Conservation (phyloP, 1,140 invertebrate genomes). For the Andricus grossulariae region DNA sequence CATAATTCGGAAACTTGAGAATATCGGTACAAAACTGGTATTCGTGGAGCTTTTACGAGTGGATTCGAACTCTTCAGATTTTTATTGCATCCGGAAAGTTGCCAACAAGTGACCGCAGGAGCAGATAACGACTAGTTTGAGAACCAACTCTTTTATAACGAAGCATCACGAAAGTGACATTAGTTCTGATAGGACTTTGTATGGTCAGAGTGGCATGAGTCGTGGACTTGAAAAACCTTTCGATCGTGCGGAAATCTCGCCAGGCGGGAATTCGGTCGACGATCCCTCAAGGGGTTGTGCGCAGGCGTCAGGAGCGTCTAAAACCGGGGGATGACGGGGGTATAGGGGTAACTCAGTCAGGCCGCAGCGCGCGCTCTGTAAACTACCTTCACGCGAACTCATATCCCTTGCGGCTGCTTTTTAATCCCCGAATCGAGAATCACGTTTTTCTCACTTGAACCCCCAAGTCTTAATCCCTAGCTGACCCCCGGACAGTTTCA, state of each 20-base stretch:
- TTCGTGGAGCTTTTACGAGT: not conserved
- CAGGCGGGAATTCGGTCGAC: constrained; percentile 60
- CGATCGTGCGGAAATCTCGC: constrained; percentile 47
- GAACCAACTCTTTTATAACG: constrained; percentile 18
- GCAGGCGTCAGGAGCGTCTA: constrained; percentile 57
- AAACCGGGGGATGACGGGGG: constrained; percentile 59
- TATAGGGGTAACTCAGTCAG: constrained; percentile 74
- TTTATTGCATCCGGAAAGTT: constrained; percentile 13
- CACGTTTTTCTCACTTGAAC: not conserved
- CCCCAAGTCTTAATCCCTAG: not conserved
- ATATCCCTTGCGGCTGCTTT: constrained; percentile 41
- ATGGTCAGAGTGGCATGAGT: constrained; percentile 13
- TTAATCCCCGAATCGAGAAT: constrained; percentile 3
- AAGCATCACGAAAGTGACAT: constrained; percentile 28
- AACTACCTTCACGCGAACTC: constrained; percentile 64
- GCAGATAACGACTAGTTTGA: constrained; percentile 19
- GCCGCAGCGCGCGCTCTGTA: constrained; percentile 75
- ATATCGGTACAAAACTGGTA: too few species aligned
- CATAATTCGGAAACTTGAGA: too few species aligned
- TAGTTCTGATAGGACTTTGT: constrained; percentile 29
- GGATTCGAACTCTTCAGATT: not conserved
- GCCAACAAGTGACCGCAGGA: constrained; percentile 18
- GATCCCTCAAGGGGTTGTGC: constrained; percentile 50
- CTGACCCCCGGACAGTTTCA: not conserved
- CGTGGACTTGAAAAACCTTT: constrained; percentile 42